Base-by-base conservation (phyloP, 2,113 vertebrate species). In the Kryptolebias marmoratus region DNA sequence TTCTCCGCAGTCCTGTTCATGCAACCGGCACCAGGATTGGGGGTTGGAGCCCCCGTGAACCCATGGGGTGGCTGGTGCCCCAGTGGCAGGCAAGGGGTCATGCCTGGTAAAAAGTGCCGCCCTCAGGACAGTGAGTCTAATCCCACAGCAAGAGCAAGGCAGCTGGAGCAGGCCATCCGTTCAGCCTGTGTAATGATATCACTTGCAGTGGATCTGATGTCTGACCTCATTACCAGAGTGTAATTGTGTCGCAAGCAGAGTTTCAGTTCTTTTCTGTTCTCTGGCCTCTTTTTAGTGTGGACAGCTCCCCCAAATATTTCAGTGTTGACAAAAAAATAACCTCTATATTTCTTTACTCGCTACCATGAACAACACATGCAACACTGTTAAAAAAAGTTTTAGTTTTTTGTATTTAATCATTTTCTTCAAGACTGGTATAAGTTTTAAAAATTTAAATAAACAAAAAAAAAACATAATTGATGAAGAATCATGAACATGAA, bases 201-300 rank as follows among this genome's bases (percentile, higher is more conserved):
- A 94, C 94, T 97, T 95, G 94, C 96, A 96, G 95, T 95, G 94
- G 95, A 96, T 96, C 95, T 95, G 95, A 96, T 95, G 95, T 95
- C 93, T 95, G 96, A 98, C 97, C 96, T 98, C 96, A 97, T 98
- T 98, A 98, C 95, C 95, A 95, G 95, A 96, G 96, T 97, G 97
- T 98, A 98, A 98, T 98, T 98, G 96, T 94, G 96, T 96, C 96
- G 95, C 96, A 96, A 79, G 96, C 95, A 96, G 94, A 96, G 95
- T 95, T 96, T 96, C 95, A 94, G 95, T 95, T 95, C 79, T 89
- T 53, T 53, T 88, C 93, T 94, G 93, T 94, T 95, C 90, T 95
- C 93, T 93, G 93, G 91, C 94, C 94, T 95, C 95, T 95, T 94
- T 95, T 93, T 94, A 92, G 95, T 95, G 96, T 95, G 94, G 95